Conservation (phyloP, 1,140 invertebrate genomes). For the Eciton burchellii region DNA sequence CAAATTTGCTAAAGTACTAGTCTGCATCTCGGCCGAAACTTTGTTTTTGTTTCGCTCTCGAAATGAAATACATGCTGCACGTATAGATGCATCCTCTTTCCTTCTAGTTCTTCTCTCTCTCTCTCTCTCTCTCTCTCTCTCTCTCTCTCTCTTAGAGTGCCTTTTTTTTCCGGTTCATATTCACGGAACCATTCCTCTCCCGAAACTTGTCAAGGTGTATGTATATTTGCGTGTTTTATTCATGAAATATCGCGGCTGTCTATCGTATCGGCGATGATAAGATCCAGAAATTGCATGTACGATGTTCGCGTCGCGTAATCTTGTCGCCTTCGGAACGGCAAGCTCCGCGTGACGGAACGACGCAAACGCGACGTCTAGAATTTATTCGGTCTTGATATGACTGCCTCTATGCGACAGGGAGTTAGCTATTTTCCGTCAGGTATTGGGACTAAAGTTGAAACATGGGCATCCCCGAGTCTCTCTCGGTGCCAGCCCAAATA, state of each 20-base stretch:
- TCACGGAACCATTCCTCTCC: slow-evolving; percentile 35
- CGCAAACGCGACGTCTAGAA: slow-evolving; percentile 51
- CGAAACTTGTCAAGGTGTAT: slow-evolving; percentile 66
- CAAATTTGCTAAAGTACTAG: slow-evolving; percentile 55
- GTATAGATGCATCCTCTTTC: too few species aligned
- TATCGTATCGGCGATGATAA: slow-evolving; percentile 69
- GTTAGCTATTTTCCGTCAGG: slow-evolving; percentile 45
- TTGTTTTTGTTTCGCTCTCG: slow-evolving; percentile 55
- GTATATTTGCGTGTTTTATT: slow-evolving; percentile 77
- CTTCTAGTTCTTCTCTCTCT: too few species aligned
- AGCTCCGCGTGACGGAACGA: slow-evolving; percentile 48
- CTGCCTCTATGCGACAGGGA: slow-evolving; percentile 27
- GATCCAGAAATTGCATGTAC: slow-evolving; percentile 62
- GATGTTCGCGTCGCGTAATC: slow-evolving; percentile 56
- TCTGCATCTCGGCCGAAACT: slow-evolving; percentile 40
- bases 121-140: background rate
- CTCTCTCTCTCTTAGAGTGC: slow-evolving; percentile 1
- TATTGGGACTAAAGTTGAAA: background rate
- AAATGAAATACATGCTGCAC: slow-evolving; percentile 22
- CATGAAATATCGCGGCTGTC: slow-evolving; percentile 75
- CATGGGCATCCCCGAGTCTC: background rate
- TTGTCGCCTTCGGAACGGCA: slow-evolving; percentile 52
- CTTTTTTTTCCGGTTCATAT: slow-evolving; percentile 47
- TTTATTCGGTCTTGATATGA: slow-evolving; percentile 50
- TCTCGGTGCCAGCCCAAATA: background rate